phyloP scores from a whole-genome alignment of 2,797 vertebrate species.

The Chloroceryle inda region DNA sequence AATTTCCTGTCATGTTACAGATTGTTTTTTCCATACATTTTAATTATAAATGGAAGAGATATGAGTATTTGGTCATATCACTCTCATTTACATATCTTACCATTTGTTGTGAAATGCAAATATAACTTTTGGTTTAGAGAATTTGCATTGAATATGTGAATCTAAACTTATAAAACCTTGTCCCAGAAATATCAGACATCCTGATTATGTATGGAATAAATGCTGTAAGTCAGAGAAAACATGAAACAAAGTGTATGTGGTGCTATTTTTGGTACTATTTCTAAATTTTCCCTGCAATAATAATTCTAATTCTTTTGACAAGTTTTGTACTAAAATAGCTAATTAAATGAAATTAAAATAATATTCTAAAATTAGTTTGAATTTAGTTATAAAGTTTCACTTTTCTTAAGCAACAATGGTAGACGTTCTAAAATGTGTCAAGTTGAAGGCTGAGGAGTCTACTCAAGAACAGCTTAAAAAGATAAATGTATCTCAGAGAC shows the following conservation, averaged over 20 bases:
- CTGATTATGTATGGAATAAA: neutral
- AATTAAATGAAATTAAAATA: neutral
- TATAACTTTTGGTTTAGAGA: neutral
- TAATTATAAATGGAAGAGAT: neutral
- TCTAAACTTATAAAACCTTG: neutral
- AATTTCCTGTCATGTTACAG: neutral
- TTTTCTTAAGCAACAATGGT: neutral
- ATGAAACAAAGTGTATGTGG: neutral
- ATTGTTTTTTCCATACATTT: neutral
- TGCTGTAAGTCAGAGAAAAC: neutral
- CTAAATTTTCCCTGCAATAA: neutral
- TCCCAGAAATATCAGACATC: neutral
- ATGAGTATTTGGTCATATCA: neutral
- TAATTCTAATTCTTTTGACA: neutral
- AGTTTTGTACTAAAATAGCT: neutral
- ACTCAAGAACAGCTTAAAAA: neutral
- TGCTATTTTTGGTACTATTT: neutral
- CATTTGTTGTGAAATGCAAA: neutral
- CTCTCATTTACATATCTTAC: neutral
- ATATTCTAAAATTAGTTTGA: neutral
- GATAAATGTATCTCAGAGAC: neutral
- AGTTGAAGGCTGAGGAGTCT: neutral
- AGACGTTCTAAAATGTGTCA: neutral
- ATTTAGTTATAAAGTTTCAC: neutral
- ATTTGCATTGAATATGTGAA: neutral